Evolutionary conservation across 2,113 vertebrate species (phyloP), one percentile per base, ranked within the genome.

Genomic region (Nothoprocta pentlandii): DNA sequence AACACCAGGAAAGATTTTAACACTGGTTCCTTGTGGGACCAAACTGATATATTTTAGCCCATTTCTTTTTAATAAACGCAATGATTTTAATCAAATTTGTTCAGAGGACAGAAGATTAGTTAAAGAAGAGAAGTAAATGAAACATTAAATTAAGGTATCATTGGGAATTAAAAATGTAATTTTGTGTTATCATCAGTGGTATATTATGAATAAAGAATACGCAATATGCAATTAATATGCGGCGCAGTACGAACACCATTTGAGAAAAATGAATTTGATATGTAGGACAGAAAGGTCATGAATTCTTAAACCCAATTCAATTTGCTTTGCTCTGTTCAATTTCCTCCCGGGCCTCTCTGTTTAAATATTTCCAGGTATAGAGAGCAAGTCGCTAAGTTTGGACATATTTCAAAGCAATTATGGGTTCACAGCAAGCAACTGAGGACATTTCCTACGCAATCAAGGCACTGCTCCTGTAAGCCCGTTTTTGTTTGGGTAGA

Each of bases 81-180:
- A 92, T 4, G 53, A 95, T 96, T 97, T 96, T 95, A 96, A 97
- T 97, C 94, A 91, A 96, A 95, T 96, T 94, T 96, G 87, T 92
- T 96, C 94, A 86, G 94, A 92, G 92, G 63, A 90, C 71, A 96
- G 94, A 96, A 96, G 96, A 97, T 97, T 97, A 97, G 92, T 97
- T 96, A 96, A 96, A 96, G 90, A 94, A 81, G 75, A 94, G 67
- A 89, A 91, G 90, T 83, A 96, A 95, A 95, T 95, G 93, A 88
- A 96, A 97, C 91, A 96, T 95, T 96, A 97, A 93, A 97, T 96
- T 95, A 96, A 97, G 92, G 96, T 96, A 96, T 96, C 93, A 75
- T 1, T 71, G 94, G 96, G 96, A 97, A 97, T 96, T 96, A 92
- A 94, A 97, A 97, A 86, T 76, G 95, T 93, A 97, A 97, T 97